These are phyloP conservation scores for Heteromormyrus szaboi DNA, from an alignment of 2,797 vertebrate species.

Conservation along the genomic window DNA sequence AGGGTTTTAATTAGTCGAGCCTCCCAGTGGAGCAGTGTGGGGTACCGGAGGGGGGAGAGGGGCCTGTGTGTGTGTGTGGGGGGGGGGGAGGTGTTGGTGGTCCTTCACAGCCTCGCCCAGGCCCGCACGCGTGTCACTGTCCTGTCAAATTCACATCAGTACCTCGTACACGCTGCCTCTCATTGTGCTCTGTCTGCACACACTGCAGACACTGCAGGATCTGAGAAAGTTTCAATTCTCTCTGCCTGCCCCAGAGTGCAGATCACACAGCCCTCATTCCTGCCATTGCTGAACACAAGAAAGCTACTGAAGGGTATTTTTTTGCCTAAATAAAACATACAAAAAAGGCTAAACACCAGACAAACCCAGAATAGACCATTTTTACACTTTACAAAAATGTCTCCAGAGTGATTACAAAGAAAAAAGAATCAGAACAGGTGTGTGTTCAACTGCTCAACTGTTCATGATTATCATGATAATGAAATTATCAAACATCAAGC, in stretches of 20 bases:
- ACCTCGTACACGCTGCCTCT: neutral
- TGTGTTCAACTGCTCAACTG: neutral
- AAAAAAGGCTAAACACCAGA: neutral
- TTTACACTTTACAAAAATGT: neutral
- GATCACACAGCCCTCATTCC: neutral
- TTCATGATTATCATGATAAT: neutral
- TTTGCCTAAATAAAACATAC: neutral
- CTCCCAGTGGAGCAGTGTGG: neutral
- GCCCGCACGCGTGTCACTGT: neutral
- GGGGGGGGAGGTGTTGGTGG: neutral
- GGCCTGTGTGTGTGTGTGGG: neutral
- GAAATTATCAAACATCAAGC: neutral
- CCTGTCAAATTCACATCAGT: neutral
- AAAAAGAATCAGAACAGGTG: neutral
- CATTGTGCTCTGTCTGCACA: neutral
- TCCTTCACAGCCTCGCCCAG: neutral
- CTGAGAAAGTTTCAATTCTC: neutral
- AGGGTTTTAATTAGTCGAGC: neutral
- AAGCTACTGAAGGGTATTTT: neutral
- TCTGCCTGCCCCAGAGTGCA: neutral
- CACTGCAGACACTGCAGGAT: neutral
- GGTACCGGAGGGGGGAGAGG: neutral
- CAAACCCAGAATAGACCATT: neutral
- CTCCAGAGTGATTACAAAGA: neutral
- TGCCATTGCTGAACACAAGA: neutral